Evolutionary conservation across 2,888 invertebrate genomes (phyloP), one percentile per base, ranked within the genome.

Genomic region (Polia nebulosa): DNA sequence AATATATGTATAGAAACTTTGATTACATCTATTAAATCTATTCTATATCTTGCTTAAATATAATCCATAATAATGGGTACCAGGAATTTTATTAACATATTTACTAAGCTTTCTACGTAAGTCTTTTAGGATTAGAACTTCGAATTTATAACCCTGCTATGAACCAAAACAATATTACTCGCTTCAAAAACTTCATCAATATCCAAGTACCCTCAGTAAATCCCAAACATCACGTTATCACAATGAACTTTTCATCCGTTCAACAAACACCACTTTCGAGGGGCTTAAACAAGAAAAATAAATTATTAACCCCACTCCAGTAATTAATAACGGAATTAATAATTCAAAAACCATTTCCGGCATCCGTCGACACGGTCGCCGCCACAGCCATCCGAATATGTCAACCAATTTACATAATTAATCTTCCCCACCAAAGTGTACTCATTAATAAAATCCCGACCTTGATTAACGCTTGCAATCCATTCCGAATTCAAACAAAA

Each of bases 381-480:
- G 68, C 80, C 76, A 41, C 80, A 73, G 25, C 69, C 52, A 78
- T 75, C 69, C 52, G 76, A 77, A 79, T 59, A 81, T 84, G 80
- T 82, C 78, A 84, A 78, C 83, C 71, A 78, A 79, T 80, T 82
- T 84, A 81, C 81, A 85, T 84, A 82, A 83, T 84, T 82, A 80
- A 82, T 79, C 78, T 76, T 72, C 27, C 55, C 71, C 41, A 64
- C 63, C 53, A 77, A 75, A 78, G 79, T 80, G 80, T 78, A 83
- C 83, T 83, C 83, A 82, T 85, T 83, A 80, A 78, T 79, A 82
- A 76, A 84, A 81, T 76, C 62, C 74, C 81, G 75, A 84, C 82
- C 83, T 82, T 85, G 87, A 85, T 88, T 87, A 87, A 86, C 81
- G 73, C 78, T 67, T 78, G 80, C 79, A 81, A 87, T 82, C 66